Evolutionary conservation across 1,140 invertebrate species (phyloP).

Genomic region (Pomacea maculata): DNA sequence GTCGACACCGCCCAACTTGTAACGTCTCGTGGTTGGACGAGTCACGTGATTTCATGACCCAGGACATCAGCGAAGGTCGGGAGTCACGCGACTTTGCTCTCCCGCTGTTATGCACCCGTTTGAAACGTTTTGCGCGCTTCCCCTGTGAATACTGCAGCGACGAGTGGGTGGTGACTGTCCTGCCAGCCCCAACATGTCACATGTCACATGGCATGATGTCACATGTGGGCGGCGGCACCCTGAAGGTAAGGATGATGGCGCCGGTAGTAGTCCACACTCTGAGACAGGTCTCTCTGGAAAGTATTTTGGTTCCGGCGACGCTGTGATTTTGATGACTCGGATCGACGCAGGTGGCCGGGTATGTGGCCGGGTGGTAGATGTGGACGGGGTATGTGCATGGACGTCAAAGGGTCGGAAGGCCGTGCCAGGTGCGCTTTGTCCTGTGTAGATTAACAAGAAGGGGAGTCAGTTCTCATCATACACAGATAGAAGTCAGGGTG

Average conservation of each 20-base stretch:
- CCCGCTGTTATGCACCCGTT: too few species aligned
- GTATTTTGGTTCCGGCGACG: conserved; percentile 26
- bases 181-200: too few species aligned
- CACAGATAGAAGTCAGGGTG: too few species aligned
- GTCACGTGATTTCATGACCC: too few species aligned
- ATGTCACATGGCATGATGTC: neutral
- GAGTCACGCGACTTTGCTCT: too few species aligned
- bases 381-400: conserved; percentile 18
- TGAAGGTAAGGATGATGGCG: conserved; percentile 24
- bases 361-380: conserved; percentile 7
- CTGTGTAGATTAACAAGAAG: neutral
- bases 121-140: too few species aligned
- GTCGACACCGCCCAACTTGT: too few species aligned
- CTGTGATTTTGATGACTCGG: neutral
- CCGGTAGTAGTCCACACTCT: conserved; percentile 28
- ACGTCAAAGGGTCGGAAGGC: conserved; percentile 7
- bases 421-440: conserved; percentile 24
- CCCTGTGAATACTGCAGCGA: too few species aligned
- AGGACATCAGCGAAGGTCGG: too few species aligned
- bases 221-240: conserved; percentile 30
- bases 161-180: too few species aligned
- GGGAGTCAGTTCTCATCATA: neutral
- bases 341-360: neutral
- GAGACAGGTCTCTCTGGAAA: conserved; percentile 30
- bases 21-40: too few species aligned